phyloP scores from a whole-genome alignment of 2,888 invertebrate species.

The Drepana falcataria region DNA sequence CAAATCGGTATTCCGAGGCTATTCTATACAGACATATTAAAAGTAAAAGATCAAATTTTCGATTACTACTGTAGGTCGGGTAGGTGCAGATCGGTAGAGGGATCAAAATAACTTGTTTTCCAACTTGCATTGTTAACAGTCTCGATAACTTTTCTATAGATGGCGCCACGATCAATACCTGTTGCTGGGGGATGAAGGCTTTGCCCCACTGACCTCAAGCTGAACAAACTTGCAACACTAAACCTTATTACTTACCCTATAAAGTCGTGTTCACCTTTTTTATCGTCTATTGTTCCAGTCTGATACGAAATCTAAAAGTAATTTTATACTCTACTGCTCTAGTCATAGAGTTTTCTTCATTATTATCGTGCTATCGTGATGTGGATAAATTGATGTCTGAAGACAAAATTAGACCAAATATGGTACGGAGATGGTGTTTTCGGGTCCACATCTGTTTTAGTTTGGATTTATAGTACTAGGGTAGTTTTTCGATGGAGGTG shows the following conservation, averaged over 20 bases:
- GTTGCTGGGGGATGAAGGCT: slow-evolving; percentile 37
- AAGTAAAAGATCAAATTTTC: too few relatives aligned
- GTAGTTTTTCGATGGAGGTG: too few relatives aligned
- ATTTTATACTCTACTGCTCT: slow-evolving; percentile 32
- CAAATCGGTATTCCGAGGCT: too few relatives aligned
- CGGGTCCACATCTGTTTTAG: slow-evolving; percentile 6
- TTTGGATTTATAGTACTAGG: too few relatives aligned
- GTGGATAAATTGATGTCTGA: slow-evolving; percentile 46
- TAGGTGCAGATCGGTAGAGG: too few relatives aligned
- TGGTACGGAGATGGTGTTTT: slow-evolving; percentile 24
- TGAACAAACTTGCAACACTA: slow-evolving; percentile 15
- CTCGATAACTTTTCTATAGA: slow-evolving; percentile 24
- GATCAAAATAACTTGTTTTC: slow-evolving; percentile 6
- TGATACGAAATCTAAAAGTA: slow-evolving; percentile 18
- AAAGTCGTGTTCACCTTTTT: slow-evolving; percentile 21
- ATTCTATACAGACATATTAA: too few relatives aligned
- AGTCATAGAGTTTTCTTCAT: slow-evolving; percentile 29
- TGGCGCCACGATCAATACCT: slow-evolving; percentile 56
- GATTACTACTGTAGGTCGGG: too few relatives aligned
- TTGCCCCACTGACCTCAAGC: slow-evolving; percentile 52
- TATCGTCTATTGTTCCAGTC: slow-evolving; percentile 10
- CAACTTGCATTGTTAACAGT: slow-evolving; percentile 22
- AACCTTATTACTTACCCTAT: slow-evolving; percentile 12
- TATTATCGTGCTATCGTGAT: slow-evolving; percentile 31
- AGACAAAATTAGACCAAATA: slow-evolving; percentile 40